phyloP scores from a whole-genome alignment of 2,888 invertebrate species.

The Agrochola lychnidis region DNA sequence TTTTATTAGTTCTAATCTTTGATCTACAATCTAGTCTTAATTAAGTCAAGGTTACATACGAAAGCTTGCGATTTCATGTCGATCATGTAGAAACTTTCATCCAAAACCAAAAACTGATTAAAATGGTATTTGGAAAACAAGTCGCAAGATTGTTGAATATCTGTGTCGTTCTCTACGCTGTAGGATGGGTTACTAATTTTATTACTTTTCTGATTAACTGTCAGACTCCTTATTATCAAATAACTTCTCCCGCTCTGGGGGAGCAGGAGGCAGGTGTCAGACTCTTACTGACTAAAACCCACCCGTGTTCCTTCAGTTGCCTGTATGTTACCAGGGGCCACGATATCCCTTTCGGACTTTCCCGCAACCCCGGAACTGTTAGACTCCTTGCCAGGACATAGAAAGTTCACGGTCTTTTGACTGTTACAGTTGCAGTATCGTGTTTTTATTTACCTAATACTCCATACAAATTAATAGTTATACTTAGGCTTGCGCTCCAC shows the following conservation, averaged over 20 bases:
- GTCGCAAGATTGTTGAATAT: background rate
- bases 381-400: background rate
- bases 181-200: background rate
- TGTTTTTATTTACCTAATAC: background rate
- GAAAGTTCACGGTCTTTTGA: background rate
- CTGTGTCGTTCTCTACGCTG: background rate
- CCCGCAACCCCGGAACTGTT: no score
- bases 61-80: background rate
- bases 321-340: no score
- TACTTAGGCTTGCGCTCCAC: slow-evolving; percentile 19
- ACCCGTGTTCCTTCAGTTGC: no score
- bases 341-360: no score
- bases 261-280: no score
- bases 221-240: background rate
- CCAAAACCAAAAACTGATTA: background rate
- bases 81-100: background rate
- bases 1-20: background rate
- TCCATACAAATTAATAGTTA: background rate
- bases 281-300: no score
- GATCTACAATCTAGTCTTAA: background rate
- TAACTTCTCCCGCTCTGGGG: no score
- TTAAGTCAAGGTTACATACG: background rate
- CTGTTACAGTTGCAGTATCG: background rate
- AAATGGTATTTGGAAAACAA: background rate
- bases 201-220: background rate